These are phyloP conservation scores for Augochlorella aurata DNA, from an alignment of 2,888 invertebrate species.

Conservation along the genomic window DNA sequence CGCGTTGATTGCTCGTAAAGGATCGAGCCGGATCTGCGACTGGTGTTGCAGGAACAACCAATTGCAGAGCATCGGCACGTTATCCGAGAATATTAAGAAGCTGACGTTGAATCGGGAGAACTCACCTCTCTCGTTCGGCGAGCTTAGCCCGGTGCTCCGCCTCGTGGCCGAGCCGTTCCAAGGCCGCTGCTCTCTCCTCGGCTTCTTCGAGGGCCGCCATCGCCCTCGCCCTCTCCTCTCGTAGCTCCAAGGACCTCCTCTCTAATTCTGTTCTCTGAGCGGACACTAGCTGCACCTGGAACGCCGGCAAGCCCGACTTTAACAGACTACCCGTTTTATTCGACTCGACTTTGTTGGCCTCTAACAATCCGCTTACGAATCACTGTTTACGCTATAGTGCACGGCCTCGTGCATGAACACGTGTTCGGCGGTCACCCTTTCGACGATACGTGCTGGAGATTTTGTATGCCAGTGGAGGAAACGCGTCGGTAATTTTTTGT, in stretches of 20 bases:
- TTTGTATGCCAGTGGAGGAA: neutral
- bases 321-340: conserved; percentile 3
- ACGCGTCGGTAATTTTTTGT: neutral
- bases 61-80: conserved; percentile 15
- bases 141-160: conserved; percentile 81
- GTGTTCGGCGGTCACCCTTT: neutral
- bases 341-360: neutral
- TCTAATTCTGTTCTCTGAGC: conserved; percentile 94
- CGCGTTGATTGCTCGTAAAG: neutral
- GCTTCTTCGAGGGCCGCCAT: conserved; percentile 93
- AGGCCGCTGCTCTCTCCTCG: conserved; percentile 91
- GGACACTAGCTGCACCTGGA: conserved; percentile 89
- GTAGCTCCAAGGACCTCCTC: conserved; percentile 88
- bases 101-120: neutral
- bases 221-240: conserved; percentile 91
- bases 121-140: conserved; percentile 83
- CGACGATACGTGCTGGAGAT: neutral
- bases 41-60: neutral
- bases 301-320: conserved; percentile 21
- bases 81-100: conserved; percentile 21
- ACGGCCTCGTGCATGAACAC: neutral
- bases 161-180: conserved; percentile 87
- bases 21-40: neutral
- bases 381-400: neutral
- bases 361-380: conserved; percentile 17